A percentile compares a stretch with the other conserved stretches of the same genome.
Evolutionary conservation across 2,888 invertebrate species (phyloP).

Genomic region (Linnaemya tessellans): DNA sequence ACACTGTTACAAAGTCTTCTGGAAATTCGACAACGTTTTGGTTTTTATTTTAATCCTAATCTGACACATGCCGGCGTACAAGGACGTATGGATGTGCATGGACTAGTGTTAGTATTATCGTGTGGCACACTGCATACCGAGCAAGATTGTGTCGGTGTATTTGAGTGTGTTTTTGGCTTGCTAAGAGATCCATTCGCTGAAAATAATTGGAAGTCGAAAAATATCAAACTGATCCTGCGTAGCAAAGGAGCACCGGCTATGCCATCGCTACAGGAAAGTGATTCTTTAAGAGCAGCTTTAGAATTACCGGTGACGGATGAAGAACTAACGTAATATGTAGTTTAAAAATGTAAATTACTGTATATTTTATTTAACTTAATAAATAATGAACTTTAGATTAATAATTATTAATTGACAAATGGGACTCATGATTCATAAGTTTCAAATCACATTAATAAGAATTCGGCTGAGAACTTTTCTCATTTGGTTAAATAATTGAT

Average conservation of each 20-base stretch:
- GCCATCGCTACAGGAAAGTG: slow-evolving; percentile 76
- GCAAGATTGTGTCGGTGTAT: slow-evolving; percentile 85
- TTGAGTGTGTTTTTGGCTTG: slow-evolving; percentile 87
- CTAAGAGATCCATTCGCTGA: slow-evolving; percentile 86
- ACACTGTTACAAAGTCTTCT: slow-evolving; percentile 81
- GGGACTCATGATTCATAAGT: no score
- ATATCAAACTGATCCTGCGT: slow-evolving; percentile 84
- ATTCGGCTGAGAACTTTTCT: no score
- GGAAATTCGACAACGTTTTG: slow-evolving; percentile 82
- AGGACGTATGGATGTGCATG: slow-evolving; percentile 86
- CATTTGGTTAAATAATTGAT: no score
- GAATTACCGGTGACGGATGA: slow-evolving; percentile 77
- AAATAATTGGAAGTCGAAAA: slow-evolving; percentile 89
- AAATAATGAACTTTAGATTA: background rate
- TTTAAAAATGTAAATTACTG: background rate
- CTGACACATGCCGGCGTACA: slow-evolving; percentile 85
- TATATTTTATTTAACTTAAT: background rate
- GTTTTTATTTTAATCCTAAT: slow-evolving; percentile 86
- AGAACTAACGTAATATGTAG: slow-evolving; percentile 72
- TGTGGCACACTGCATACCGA: slow-evolving; percentile 87
- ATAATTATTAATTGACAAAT: no score
- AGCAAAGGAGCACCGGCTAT: slow-evolving; percentile 77
- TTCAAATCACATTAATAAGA: no score
- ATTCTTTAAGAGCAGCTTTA: slow-evolving; percentile 76
- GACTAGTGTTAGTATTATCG: slow-evolving; percentile 85